Evolutionary conservation across 1,140 invertebrate genomes (phyloP).

Genomic region (silkworm (Bombyx mori)): ASM3026992v2 NC_085131.1:6716501-6717000

Average conservation of each 20-base stretch:
- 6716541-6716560: too few relatives aligned
- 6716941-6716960: too few relatives aligned
- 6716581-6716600: constrained; percentile 75
- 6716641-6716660: constrained; percentile 29
- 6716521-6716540: too few relatives aligned
- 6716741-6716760: constrained; percentile 37
- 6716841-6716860: too few relatives aligned
- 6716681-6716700: constrained; percentile 10
- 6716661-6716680: constrained; percentile 22
- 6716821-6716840: too few relatives aligned
- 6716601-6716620: constrained; percentile 69
- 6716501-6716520: too few relatives aligned
- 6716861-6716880: too few relatives aligned
- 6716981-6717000: too few relatives aligned
- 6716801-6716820: background rate
- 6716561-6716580: constrained; percentile 37
- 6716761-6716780: constrained; percentile 32
- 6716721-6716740: constrained; percentile 23
- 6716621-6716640: constrained; percentile 33
- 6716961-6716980: too few relatives aligned
- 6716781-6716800: constrained; percentile 49
- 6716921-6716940: too few relatives aligned
- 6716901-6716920: too few relatives aligned
- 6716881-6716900: too few relatives aligned
- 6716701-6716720: constrained; percentile 36